phyloP scores from a whole-genome alignment of 2,113 vertebrate species.

The Nothocercus nigrocapillus region DNA sequence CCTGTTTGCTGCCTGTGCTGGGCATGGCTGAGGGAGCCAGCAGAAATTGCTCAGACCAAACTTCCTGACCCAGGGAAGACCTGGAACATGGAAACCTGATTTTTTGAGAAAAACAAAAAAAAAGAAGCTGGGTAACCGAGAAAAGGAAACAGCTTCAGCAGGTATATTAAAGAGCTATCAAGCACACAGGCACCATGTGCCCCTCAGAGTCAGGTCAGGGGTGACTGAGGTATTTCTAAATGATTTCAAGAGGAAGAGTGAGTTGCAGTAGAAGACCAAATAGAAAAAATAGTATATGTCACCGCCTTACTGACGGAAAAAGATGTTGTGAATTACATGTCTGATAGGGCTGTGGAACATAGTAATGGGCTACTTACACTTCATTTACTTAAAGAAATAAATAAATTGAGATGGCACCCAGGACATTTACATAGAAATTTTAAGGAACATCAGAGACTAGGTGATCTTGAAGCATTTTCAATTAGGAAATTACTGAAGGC shows the following conservation, averaged over 20 bases:
- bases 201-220: background rate
- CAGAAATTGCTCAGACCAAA: background rate
- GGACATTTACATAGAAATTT: background rate
- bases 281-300: background rate
- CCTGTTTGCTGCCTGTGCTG: background rate
- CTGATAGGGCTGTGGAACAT: background rate
- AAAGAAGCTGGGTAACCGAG: background rate
- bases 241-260: background rate
- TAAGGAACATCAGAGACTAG: background rate
- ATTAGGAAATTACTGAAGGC: background rate
- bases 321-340: background rate
- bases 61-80: background rate
- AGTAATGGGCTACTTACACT: background rate
- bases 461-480: background rate
- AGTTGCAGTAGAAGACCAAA: background rate
- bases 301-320: background rate
- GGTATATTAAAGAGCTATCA: accelerated
- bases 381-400: background rate
- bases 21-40: background rate
- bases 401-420: background rate
- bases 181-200: background rate
- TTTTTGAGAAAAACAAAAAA: background rate
- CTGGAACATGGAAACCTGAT: background rate
- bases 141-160: background rate
- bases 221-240: background rate